Base-by-base conservation (phyloP, 92 coral and sea anemone genomes). In the Muricea muricata region DNA sequence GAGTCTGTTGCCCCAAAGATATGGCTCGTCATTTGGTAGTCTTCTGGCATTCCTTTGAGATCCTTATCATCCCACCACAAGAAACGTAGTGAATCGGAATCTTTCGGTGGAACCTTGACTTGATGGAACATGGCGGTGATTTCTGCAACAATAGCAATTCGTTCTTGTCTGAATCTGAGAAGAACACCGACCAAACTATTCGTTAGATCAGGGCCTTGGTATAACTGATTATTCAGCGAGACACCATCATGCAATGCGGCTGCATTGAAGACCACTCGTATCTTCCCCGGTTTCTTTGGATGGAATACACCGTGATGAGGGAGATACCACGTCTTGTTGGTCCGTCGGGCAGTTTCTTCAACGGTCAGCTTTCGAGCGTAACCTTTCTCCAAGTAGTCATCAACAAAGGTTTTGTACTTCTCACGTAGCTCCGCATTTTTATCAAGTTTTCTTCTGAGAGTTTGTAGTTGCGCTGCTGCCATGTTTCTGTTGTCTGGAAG, bases 221-320 rank as follows among this genome's bases (percentile, higher is more conserved):
- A 78, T 63, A 90, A 82, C 46, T 90, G 93, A 35, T 79, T 87
- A 50, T 90, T 90, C 60, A 90, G 83, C 13, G 91, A 90, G 40
- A 83, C 87, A 14, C 91, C 84, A 10, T 83, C 83, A 33, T 82
- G 72, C 42, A 76, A 83, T 31, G 91, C 85, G 30, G 91, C 91
- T 41, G 93, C 93, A 72, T 87, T 84, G 56, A 88, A 91, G 32
- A 91, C 92, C n/a, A 88, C 83, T 6, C 92, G 85, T 29, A 91
- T 77, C 56, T 91, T 85, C n/a, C 85, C 83, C 3, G 86, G 85
- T 45, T 90, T 89, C 48, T 63, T 84, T 9, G 93, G 90, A 70
- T 86, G 88, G 40, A 90, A 52, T 15, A 92, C 91, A 30, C 91
- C 87, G 54, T 86, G 95, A 68, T 92, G 93, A n/a, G 93, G 87